phyloP scores from a whole-genome alignment of 2,113 vertebrate genomes.

The Lipophrys pholis region DNA sequence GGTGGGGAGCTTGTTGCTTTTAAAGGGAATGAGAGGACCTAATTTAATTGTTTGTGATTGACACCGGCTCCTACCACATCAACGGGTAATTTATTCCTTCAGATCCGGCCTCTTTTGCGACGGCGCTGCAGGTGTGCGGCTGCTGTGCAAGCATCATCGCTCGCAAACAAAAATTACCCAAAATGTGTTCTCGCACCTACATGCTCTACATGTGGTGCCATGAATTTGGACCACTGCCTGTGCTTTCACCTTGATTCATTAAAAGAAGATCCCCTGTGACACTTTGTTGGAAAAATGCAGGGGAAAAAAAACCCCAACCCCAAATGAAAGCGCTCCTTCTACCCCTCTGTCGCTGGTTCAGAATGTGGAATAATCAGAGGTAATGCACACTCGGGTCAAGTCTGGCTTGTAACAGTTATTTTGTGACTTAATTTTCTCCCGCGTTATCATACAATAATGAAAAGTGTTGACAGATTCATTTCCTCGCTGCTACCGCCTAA shows the following conservation, averaged over 20 bases:
- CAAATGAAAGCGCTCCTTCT: not conserved
- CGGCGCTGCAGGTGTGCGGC: conserved; percentile 59
- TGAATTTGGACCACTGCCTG: conserved; percentile 54
- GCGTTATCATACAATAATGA: conserved; percentile 75
- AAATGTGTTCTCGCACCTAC: conserved; percentile 42
- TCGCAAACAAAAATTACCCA: conserved; percentile 44
- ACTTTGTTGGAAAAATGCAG: conserved; percentile 44
- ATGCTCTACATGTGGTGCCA: conserved; percentile 39
- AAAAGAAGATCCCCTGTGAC: conserved; percentile 59
- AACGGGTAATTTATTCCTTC: conserved; percentile 67
- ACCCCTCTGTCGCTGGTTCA: not conserved
- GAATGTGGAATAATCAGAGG: conserved; percentile 58
- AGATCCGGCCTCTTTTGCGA: conserved; percentile 46
- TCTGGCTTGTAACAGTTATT: conserved; percentile 65
- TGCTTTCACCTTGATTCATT: conserved; percentile 62
- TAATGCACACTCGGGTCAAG: conserved; percentile 63
- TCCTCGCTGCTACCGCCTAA: conserved; percentile 62
- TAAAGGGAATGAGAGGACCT: conserved; percentile 59
- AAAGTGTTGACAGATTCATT: conserved; percentile 82
- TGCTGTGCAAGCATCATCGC: conserved; percentile 44
- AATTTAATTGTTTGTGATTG: conserved; percentile 74
- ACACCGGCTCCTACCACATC: conserved; percentile 52
- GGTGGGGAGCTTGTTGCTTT: conserved; percentile 48
- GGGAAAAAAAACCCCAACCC: conserved; percentile 42
- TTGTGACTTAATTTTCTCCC: conserved; percentile 67